A percentile compares a stretch with the other conserved stretches of the same genome.
Evolutionary conservation across 2,888 invertebrate species (phyloP).

Genomic region (Macrosiphum euphorbiae): DNA sequence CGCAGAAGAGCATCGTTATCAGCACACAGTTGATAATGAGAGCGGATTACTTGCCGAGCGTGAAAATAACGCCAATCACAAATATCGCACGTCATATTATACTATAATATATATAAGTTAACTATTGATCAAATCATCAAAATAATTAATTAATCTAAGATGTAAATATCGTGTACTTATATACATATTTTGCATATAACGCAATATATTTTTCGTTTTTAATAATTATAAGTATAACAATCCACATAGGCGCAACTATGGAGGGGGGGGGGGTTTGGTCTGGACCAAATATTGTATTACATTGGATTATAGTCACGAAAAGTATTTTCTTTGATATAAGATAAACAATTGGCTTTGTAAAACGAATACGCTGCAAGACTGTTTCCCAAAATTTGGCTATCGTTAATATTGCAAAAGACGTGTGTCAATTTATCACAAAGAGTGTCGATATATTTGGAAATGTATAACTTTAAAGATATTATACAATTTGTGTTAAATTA

Average conservation of each 20-base stretch:
- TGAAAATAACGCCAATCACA: conserved; percentile 10
- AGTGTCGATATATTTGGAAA: background rate
- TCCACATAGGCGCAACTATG: background rate
- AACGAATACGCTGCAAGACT: background rate
- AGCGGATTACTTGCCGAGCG: conserved; percentile 42
- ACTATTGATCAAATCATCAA: background rate
- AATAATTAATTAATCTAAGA: background rate
- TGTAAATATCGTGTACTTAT: background rate
- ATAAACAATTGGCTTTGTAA: background rate
- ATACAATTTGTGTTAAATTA: background rate
- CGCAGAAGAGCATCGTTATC: conserved; percentile 31
- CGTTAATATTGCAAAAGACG: background rate
- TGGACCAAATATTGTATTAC: too few relatives aligned
- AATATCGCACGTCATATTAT: background rate
- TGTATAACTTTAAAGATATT: background rate
- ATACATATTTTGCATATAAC: background rate
- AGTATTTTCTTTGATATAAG: background rate
- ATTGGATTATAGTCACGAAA: background rate
- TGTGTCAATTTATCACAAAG: background rate
- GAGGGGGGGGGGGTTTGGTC: too few relatives aligned
- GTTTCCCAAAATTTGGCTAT: background rate
- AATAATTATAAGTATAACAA: background rate
- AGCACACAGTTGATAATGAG: conserved; percentile 49
- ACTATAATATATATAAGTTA: background rate
- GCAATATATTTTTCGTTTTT: background rate